A percentile compares a stretch with the other conserved stretches of the same genome.
Conservation (phyloP, 2,888 invertebrate genomes). For the Nematopogon swammerdamellus region DNA sequence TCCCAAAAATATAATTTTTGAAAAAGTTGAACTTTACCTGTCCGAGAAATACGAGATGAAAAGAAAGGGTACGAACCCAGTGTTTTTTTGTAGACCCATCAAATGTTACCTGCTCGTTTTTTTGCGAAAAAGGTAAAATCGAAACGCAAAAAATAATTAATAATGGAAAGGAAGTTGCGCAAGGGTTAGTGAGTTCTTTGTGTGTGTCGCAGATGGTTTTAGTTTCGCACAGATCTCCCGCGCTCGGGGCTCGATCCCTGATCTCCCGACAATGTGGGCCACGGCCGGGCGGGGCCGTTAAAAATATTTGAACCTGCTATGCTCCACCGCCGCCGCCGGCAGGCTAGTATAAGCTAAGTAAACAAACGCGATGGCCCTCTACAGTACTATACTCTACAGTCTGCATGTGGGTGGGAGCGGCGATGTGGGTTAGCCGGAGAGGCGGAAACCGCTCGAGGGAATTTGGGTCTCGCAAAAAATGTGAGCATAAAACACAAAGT, state of each 20-base stretch:
- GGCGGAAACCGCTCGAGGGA: too few relatives aligned
- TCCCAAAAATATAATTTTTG: constrained; percentile 36
- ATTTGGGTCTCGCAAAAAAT: too few relatives aligned
- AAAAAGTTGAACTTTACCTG: constrained; percentile 50
- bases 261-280: constrained; percentile 27
- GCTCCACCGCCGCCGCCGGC: too few relatives aligned
- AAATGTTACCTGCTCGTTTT: constrained; percentile 31
- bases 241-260: constrained; percentile 29
- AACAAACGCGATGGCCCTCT: too few relatives aligned
- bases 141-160: constrained; percentile 31
- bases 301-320: too few relatives aligned
- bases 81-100: constrained; percentile 30
- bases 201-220: constrained; percentile 33
- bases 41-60: constrained; percentile 49
- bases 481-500: too few relatives aligned
- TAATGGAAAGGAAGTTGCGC: constrained; percentile 34
- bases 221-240: constrained; percentile 19
- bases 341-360: too few relatives aligned
- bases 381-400: too few relatives aligned
- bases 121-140: constrained; percentile 30
- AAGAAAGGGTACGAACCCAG: constrained; percentile 49
- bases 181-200: constrained; percentile 45
- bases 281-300: too few relatives aligned
- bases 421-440: too few relatives aligned
- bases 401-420: too few relatives aligned